Conservation (phyloP, 2,113 vertebrate species). For the Alligator sinensis region DNA sequence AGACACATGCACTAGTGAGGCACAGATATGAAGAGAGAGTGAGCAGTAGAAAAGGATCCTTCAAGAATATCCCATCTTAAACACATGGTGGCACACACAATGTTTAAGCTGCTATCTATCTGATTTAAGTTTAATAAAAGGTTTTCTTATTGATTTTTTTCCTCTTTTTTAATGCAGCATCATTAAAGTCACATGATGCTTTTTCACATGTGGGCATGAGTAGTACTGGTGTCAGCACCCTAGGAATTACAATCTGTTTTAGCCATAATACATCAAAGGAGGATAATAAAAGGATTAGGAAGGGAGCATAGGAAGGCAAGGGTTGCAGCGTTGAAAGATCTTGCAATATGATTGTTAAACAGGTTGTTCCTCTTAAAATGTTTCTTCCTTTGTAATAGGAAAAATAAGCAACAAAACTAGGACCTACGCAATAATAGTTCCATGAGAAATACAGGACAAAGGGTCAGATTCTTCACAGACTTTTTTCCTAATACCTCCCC, state of each 20-base stretch:
- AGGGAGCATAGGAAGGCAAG: neutral
- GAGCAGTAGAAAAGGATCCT: neutral
- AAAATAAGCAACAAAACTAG: too few relatives aligned
- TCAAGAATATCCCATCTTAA: neutral
- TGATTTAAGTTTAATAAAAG: neutral
- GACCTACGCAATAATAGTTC: too few relatives aligned
- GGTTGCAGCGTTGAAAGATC: neutral
- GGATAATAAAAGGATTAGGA: neutral
- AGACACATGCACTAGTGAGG: rapidly evolving
- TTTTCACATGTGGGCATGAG: too few relatives aligned
- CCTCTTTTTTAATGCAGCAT: neutral
- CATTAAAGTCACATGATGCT: neutral
- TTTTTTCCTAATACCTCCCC: too few relatives aligned
- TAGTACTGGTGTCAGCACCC: neutral
- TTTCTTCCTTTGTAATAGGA: too few relatives aligned
- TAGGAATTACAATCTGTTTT: neutral
- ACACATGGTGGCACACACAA: neutral
- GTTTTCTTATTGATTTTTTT: neutral
- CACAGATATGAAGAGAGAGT: neutral
- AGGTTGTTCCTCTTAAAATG: too few relatives aligned
- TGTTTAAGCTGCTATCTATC: neutral
- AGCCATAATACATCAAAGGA: neutral
- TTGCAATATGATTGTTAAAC: neutral
- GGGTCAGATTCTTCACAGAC: too few relatives aligned
- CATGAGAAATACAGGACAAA: too few relatives aligned